Evolutionary conservation across 2,888 invertebrate genomes (phyloP).

Genomic region (Strigamia transsilvanica): DNA sequence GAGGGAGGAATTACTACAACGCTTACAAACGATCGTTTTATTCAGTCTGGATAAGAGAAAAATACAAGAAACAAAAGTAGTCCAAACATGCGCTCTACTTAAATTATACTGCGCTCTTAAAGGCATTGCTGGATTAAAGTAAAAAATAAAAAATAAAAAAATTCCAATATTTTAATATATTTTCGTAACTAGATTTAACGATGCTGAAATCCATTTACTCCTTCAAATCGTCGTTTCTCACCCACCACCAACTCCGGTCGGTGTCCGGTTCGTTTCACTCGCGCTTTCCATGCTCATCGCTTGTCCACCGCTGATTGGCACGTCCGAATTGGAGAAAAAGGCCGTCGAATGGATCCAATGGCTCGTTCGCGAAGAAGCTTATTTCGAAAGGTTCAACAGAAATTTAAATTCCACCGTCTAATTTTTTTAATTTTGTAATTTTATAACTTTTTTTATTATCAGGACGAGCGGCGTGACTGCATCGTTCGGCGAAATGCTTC

Average conservation of each 20-base stretch:
- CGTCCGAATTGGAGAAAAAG: slow-evolving; percentile 80
- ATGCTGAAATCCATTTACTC: slow-evolving; percentile 86
- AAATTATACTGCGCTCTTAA: slow-evolving; percentile 90
- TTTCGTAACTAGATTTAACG: slow-evolving; percentile 73
- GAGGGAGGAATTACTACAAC: slow-evolving; percentile 76
- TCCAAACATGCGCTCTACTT: slow-evolving; percentile 88
- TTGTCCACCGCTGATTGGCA: slow-evolving; percentile 84
- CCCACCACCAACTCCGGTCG: slow-evolving; percentile 88
- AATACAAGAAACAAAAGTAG: slow-evolving; percentile 73
- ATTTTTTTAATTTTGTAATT: neutral
- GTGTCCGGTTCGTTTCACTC: slow-evolving; percentile 89
- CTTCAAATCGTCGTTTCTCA: slow-evolving; percentile 86
- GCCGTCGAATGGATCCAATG: slow-evolving; percentile 92
- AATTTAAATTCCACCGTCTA: no score
- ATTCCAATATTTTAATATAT: slow-evolving; percentile 52
- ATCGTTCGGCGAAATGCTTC: slow-evolving; percentile 93
- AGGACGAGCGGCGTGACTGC: slow-evolving; percentile 78
- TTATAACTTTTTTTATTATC: slow-evolving; percentile 55
- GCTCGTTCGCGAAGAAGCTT: slow-evolving; percentile 89
- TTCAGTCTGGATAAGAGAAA: slow-evolving; percentile 59
- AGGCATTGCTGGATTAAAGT: slow-evolving; percentile 92
- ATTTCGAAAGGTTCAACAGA: slow-evolving; percentile 75
- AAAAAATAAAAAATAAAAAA: slow-evolving; percentile 53
- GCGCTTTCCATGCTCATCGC: slow-evolving; percentile 94
- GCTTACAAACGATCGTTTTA: slow-evolving; percentile 59